Evolutionary conservation across 1,140 invertebrate genomes (phyloP), one percentile per base, ranked within the genome.

Genomic region (Pemphigus obesinymphae): DNA sequence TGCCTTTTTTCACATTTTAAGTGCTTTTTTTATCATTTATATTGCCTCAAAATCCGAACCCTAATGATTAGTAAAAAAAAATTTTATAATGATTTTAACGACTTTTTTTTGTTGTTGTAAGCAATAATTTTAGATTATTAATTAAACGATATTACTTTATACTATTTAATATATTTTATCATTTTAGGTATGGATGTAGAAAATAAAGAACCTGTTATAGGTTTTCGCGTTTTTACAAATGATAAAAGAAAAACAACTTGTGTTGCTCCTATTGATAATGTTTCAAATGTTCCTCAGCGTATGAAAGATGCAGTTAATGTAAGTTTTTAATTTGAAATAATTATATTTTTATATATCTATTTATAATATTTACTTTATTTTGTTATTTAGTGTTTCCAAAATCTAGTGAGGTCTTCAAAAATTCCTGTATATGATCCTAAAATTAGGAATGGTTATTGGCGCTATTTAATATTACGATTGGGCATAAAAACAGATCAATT

Each of bases 141-240:
- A n/a, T n/a, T n/a, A n/a, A n/a, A n/a, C n/a, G n/a, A n/a, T n/a
- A n/a, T n/a, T n/a, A n/a, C n/a, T n/a, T n/a, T n/a, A n/a, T n/a
- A n/a, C n/a, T n/a, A n/a, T n/a, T n/a, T n/a, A n/a, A n/a, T n/a
- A n/a, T n/a, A 11, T 17, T 29, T 34, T 45, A 17, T 40, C 17
- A 76, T 82, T 70, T 48, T 82, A 90, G 89, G 88, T 84, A 88
- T 85, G 80, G 88, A 89, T 86, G 90, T 90, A 20, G 91, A 92
- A 84, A 92, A 90, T 34, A 87, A 89, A 43, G 88, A 93, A 86
- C 89, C 90, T 68, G 93, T 93, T 5, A 93, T 99, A 75, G 97
- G 97, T 1, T 98, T 98, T 86, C 89, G 96, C 37, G 88, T 96
- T 83, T 93, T 94, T 15, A 92, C 92, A 84, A 98, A 98, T 86